Evolutionary conservation across 2,888 invertebrate genomes (phyloP).

Genomic region (Meganola albula): DNA sequence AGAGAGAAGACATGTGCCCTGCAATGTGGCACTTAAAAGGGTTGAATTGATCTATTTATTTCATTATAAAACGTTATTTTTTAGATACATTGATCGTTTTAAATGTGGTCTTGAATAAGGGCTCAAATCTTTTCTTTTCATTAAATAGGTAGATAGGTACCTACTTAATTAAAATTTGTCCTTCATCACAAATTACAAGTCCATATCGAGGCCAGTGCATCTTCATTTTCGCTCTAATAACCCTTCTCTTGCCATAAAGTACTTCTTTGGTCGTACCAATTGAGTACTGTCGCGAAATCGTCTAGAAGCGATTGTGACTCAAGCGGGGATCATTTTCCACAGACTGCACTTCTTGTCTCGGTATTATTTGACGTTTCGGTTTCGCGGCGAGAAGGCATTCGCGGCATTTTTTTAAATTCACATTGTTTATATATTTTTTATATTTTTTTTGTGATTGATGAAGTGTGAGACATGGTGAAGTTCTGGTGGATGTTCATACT

Average conservation of each 20-base stretch:
- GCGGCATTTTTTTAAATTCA: slow-evolving; percentile 44
- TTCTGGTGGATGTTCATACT: slow-evolving; percentile 74
- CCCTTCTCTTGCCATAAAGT: slow-evolving; percentile 26
- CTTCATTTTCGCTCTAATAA: slow-evolving; percentile 58
- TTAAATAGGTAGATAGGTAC: too few species aligned
- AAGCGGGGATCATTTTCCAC: slow-evolving; percentile 71
- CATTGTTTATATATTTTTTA: too few species aligned
- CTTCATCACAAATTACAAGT: not conserved
- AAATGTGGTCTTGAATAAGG: too few species aligned
- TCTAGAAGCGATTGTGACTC: slow-evolving; percentile 29
- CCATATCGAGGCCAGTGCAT: slow-evolving; percentile 26
- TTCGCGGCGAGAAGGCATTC: slow-evolving; percentile 54
- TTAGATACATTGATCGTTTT: too few species aligned
- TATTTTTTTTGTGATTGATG: slow-evolving; percentile 54
- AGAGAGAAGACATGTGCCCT: too few species aligned
- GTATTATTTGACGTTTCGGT: slow-evolving; percentile 59
- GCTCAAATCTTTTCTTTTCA: too few species aligned
- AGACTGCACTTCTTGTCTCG: slow-evolving; percentile 63
- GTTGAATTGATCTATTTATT: too few species aligned
- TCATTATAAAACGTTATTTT: too few species aligned
- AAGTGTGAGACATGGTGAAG: slow-evolving; percentile 65
- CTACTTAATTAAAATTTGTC: not conserved
- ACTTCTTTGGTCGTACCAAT: slow-evolving; percentile 17
- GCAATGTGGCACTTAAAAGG: too few species aligned
- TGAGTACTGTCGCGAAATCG: slow-evolving; percentile 38